These are phyloP conservation scores for Hyposoter didymator DNA, from an alignment of 2,888 invertebrate genomes.

Conservation along the genomic window DNA sequence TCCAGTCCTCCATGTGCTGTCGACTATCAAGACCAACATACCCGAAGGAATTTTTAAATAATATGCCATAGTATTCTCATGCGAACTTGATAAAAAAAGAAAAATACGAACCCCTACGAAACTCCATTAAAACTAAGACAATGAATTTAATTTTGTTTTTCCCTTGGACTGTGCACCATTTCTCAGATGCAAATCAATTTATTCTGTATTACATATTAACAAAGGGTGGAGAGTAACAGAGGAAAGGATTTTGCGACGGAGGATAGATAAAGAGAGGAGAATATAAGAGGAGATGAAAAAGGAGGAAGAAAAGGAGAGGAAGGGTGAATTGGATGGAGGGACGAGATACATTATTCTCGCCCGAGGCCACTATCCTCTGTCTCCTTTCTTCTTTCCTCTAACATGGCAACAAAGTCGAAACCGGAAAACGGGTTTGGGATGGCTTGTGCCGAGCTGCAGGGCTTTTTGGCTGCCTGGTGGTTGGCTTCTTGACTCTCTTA, in stretches of 20 bases:
- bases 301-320: background rate
- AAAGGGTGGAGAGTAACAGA: slow-evolving; percentile 2
- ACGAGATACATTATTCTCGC: slow-evolving; percentile 65
- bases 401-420: slow-evolving; percentile 67
- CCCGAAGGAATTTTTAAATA: background rate
- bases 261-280: slow-evolving; percentile 5
- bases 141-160: background rate
- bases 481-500: slow-evolving; percentile 61
- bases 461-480: slow-evolving; percentile 53
- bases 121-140: background rate
- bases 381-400: slow-evolving; percentile 31
- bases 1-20: slow-evolving; percentile 23
- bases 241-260: slow-evolving; percentile 16
- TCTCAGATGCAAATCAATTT: slow-evolving; percentile 8
- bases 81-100: background rate
- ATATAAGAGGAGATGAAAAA: background rate
- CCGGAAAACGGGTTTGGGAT: slow-evolving; percentile 59
- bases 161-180: background rate
- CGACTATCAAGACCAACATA: background rate
- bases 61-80: background rate
- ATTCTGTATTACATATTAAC: background rate
- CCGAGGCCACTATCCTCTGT: slow-evolving; percentile 36
- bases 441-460: slow-evolving; percentile 59
- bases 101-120: background rate
- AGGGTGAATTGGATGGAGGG: slow-evolving; percentile 57